These are phyloP conservation scores for Terrapene triunguis DNA, from an alignment of 2,113 vertebrate genomes.

Conservation along the genomic window DNA sequence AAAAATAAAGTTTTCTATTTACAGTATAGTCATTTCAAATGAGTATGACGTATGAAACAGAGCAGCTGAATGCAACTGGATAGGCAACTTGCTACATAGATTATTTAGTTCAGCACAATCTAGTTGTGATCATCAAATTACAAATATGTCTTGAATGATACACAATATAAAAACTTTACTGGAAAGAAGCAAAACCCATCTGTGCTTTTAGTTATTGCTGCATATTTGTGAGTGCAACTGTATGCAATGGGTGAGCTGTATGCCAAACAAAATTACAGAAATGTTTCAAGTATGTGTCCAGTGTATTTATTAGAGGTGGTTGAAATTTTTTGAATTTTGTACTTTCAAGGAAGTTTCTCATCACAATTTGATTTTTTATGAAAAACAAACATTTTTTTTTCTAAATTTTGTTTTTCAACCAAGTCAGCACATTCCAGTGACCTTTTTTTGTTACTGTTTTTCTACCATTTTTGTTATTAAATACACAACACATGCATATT, in stretches of 20 bases:
- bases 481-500: background rate
- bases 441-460: background rate
- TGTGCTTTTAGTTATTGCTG: background rate
- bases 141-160: conserved; percentile 19
- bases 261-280: background rate
- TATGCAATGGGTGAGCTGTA: background rate
- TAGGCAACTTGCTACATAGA: conserved; percentile 7
- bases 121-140: conserved; percentile 1
- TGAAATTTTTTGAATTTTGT: background rate
- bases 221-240: background rate
- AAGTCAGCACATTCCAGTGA: background rate
- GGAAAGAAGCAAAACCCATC: conserved; percentile 6
- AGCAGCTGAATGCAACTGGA: background rate
- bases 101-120: conserved; percentile 11
- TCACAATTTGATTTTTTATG: background rate
- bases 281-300: background rate
- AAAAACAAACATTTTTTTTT: background rate
- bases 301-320: background rate
- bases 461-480: background rate
- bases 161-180: background rate
- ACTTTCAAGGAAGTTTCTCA: background rate
- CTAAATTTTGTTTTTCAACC: background rate
- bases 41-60: background rate
- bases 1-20: conserved; percentile 37
- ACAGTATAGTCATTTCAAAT: background rate